Conservation (phyloP, 2,113 vertebrate species). For the Ctenodactylus gundi region DNA sequence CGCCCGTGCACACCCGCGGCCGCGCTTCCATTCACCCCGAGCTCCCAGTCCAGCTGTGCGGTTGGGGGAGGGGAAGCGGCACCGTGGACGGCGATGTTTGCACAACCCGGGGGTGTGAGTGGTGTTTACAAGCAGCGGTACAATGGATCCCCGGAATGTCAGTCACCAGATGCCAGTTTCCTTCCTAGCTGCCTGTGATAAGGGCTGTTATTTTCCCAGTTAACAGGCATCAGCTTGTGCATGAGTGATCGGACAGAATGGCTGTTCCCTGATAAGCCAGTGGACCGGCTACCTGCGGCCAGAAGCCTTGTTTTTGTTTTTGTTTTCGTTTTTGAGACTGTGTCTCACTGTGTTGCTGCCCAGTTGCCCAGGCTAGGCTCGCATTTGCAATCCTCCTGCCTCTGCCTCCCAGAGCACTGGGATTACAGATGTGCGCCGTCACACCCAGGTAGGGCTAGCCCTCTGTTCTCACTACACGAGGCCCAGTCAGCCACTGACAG, state of each 20-base stretch:
- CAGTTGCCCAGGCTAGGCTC: neutral
- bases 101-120: neutral
- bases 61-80: no score
- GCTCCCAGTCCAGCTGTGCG: no score
- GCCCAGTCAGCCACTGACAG: neutral
- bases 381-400: neutral
- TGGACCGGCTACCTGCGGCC: no score
- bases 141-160: neutral
- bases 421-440: neutral
- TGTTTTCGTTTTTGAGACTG: neutral
- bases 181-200: conserved; percentile 32
- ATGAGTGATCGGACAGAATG: neutral
- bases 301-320: no score
- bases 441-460: neutral
- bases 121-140: neutral
- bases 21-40: no score
- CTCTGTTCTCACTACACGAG: neutral
- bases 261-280: neutral
- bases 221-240: conserved; percentile 16
- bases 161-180: conserved; percentile 27
- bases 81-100: no score
- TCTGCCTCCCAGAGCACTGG: neutral
- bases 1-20: no score
- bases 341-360: neutral
- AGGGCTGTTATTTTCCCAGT: conserved; percentile 38